phyloP scores from a whole-genome alignment of 2,113 vertebrate species.

The Crotalus viridis region DNA sequence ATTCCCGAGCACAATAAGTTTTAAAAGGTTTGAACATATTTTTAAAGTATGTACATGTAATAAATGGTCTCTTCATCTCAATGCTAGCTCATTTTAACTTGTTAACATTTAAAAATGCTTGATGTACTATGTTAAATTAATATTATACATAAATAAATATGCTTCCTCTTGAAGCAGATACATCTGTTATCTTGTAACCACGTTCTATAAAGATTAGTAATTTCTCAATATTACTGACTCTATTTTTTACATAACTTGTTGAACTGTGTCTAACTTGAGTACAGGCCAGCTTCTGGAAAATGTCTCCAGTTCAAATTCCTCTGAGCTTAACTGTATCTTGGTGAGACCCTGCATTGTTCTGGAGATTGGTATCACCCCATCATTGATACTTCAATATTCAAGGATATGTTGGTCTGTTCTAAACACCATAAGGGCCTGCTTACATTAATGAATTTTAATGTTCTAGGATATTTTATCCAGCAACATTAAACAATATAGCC shows the following conservation, averaged over 20 bases:
- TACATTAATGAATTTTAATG: neutral
- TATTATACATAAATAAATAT: neutral
- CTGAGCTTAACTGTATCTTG: neutral
- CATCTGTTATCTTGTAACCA: neutral
- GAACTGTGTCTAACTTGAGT: neutral
- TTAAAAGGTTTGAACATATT: neutral
- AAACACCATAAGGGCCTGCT: neutral
- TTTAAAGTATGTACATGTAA: neutral
- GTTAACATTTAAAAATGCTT: neutral
- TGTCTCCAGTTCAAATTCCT: neutral
- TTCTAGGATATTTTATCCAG: neutral
- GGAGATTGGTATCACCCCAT: neutral
- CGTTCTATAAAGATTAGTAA: neutral
- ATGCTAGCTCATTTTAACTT: neutral
- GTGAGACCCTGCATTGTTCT: neutral
- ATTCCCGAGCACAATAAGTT: neutral
- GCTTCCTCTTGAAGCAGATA: neutral
- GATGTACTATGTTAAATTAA: neutral
- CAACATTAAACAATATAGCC: neutral
- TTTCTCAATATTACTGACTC: neutral
- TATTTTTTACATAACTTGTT: neutral
- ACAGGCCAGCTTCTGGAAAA: neutral
- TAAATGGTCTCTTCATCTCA: neutral
- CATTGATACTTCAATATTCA: neutral
- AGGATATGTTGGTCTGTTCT: neutral